These are phyloP conservation scores for Monopis laevigella DNA, from an alignment of 2,888 invertebrate species.

Conservation along the genomic window DNA sequence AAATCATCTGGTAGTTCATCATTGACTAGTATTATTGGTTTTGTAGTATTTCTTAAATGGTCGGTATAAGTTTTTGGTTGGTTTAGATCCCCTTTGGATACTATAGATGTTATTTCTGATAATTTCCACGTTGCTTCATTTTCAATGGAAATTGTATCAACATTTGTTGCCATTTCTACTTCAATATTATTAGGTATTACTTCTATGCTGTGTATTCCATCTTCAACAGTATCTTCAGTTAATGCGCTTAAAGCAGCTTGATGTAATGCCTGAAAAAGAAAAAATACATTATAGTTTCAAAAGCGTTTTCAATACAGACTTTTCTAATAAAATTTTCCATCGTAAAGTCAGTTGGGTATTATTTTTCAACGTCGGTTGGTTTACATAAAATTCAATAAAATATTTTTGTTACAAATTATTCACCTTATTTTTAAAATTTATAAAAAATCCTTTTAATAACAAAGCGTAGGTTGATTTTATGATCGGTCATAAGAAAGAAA, in stretches of 20 bases:
- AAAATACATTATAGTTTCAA: no score
- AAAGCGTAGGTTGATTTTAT: no score
- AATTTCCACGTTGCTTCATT: constrained; percentile 5
- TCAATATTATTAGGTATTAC: constrained; percentile 36
- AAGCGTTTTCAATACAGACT: no score
- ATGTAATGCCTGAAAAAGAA: background rate
- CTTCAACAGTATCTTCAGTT: background rate
- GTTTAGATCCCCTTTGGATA: constrained; percentile 5
- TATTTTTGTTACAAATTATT: no score
- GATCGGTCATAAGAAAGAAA: no score
- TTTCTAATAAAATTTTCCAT: no score
- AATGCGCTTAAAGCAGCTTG: constrained; percentile 4
- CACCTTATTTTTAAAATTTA: no score
- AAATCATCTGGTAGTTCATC: constrained; percentile 51
- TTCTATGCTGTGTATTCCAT: constrained; percentile 22
- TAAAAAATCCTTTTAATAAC: no score
- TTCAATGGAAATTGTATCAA: constrained; percentile 23
- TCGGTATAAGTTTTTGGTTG: background rate
- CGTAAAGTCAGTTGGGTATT: no score
- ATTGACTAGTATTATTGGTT: constrained; percentile 52
- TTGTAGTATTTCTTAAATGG: constrained; percentile 19
- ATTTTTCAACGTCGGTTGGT: no score
- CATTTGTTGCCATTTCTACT: constrained; percentile 33
- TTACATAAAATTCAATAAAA: no score
- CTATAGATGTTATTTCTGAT: constrained; percentile 2